Base-by-base conservation (phyloP, 1,140 invertebrate genomes). In the Parapsyche elsis region DNA sequence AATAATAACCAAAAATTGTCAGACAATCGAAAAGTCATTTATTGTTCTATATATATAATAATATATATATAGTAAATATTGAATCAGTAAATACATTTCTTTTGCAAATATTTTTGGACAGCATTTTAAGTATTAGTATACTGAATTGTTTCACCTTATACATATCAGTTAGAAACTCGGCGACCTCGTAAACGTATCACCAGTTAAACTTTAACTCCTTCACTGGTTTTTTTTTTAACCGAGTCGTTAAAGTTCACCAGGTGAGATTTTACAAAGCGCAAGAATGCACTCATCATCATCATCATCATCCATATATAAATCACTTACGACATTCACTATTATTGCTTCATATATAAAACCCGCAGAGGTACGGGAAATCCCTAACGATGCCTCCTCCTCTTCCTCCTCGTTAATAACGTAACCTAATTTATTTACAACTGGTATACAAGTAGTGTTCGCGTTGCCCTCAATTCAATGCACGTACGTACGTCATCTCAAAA, bases 81-180 rank as follows among this genome's bases (percentile, higher is more conserved):
- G 81, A 80, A 81, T 80, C 80, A 76, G 73, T 83, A 82, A 80
- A 83, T 83, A 83, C 81, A 83, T 81, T 80, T 81, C 77, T 76
- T 83, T 76, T 83, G 81, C 81, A 83, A 83, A 83, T 76, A 81
- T 79, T 83, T 78, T 83, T 83, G 81, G 81, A 83, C 81, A 78
- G 81, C 76, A 73, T 80, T 77, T 81, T 78, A 78, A 78, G 26
- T 83, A 81, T 73, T 83, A 81, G 81, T 83, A 83, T 83, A 83
- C 81, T 83, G 79, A 76, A 83, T 81, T 79, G 77, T 79, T 82
- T 77, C 23, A 77, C 30, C 75, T 77, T 77, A 77, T 77, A 75
- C 46, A 53, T 77, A 77, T 77, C 75, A 77, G 75, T 77, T 77
- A 77, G 75, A 77, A 75, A 77, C 21, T 77, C 57, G 30, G 26